Evolutionary conservation across 2,797 vertebrate species (phyloP).

Genomic region (Synaphobranchus kaupii): DNA sequence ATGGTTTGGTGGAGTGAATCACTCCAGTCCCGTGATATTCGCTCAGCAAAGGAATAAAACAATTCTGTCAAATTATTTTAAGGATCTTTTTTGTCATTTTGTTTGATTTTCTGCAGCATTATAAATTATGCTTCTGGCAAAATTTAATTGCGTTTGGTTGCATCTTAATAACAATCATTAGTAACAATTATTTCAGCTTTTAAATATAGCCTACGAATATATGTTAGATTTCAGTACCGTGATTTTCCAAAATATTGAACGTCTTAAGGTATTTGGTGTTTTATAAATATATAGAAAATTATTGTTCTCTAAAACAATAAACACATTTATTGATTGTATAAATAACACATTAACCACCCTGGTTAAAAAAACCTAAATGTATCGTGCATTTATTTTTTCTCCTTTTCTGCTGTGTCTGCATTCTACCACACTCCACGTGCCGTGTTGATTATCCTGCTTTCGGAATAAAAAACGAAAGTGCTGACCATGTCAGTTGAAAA

Average conservation of each 20-base stretch:
- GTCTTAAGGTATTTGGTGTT: neutral
- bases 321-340: constrained; percentile 3
- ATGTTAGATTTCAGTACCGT: neutral
- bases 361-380: neutral
- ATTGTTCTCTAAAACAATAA: neutral
- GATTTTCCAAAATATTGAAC: neutral
- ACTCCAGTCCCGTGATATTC: neutral
- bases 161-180: neutral
- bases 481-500: constrained; percentile 58
- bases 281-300: neutral
- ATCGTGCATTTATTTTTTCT: neutral
- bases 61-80: neutral
- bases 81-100: neutral
- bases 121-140: neutral
- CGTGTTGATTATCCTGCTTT: constrained; percentile 48
- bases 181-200: neutral
- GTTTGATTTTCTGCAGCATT: neutral
- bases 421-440: neutral
- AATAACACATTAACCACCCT: neutral
- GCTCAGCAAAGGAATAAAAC: neutral
- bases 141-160: neutral
- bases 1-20: neutral
- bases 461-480: constrained; percentile 52
- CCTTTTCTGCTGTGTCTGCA: constrained; percentile 9
- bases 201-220: neutral